Base-by-base conservation (phyloP, 1,140 invertebrate genomes). In the Conopomorpha cramerella region DNA sequence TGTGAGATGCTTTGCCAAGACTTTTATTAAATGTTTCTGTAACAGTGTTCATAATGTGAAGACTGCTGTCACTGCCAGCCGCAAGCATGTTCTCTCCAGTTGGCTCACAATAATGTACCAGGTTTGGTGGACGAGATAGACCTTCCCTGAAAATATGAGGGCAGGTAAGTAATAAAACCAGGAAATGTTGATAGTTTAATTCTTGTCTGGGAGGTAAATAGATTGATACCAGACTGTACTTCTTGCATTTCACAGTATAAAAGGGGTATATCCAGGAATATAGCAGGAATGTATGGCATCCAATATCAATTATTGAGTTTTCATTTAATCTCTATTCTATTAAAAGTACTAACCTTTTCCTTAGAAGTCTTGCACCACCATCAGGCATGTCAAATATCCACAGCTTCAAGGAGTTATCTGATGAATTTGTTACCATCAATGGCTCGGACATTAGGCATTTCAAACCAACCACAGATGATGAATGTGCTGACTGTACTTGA, bases 301-400 rank as follows among this genome's bases (percentile, higher is more conserved):
- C n/a, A n/a, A n/a, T n/a, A n/a, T n/a, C n/a, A n/a, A n/a, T n/a
- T n/a, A n/a, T n/a, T n/a, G n/a, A n/a, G n/a, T n/a, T n/a, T n/a
- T n/a, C n/a, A n/a, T n/a, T n/a, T n/a, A n/a, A n/a, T n/a, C n/a
- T n/a, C n/a, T n/a, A n/a, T n/a, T n/a, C n/a, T n/a, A n/a, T n/a
- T n/a, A n/a, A n/a, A n/a, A n/a, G n/a, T n/a, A n/a, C 36, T 8
- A 33, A 52, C 49, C 49, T 38, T 26, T 87, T 79, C 38, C 86
- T 79, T n/a, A 95, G 66, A 16, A 95, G 63, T 45, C 92, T 77
- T 1, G 86, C 91, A 8, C 85, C 84, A 3, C 89, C 90, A 79
- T 95, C 93, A 2, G 89, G 77, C 73, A 86, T 77, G 66, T 96
- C 94, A 78, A 96, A 95, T 37, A 94, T 92, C 88, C 93, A 96